A percentile compares a stretch with the other conserved stretches of the same genome.
phyloP scores from a whole-genome alignment of 2,888 invertebrate species.

The Euplagia quadripunctaria region DNA sequence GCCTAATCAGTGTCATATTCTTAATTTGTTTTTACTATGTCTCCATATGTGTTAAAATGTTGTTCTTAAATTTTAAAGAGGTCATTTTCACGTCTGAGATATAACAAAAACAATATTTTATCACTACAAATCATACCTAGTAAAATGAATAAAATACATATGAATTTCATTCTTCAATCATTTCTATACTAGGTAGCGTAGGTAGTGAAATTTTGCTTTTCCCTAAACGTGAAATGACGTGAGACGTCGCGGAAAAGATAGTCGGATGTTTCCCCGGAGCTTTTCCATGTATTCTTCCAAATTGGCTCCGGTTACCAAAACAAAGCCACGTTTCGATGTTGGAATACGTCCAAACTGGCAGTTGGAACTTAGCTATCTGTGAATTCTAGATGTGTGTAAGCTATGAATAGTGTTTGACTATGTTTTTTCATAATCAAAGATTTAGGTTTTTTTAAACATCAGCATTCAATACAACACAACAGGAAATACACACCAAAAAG shows the following conservation, averaged over 20 bases:
- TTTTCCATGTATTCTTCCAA: slow-evolving; percentile 23
- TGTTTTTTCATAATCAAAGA: background rate
- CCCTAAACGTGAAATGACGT: background rate
- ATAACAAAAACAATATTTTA: too few relatives aligned
- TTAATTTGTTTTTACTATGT: too few relatives aligned
- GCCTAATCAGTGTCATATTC: too few relatives aligned
- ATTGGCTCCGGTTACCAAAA: slow-evolving; percentile 51
- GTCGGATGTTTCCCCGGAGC: slow-evolving; percentile 15
- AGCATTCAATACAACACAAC: background rate
- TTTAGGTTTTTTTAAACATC: background rate
- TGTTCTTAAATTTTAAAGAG: too few relatives aligned
- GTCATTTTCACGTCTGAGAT: too few relatives aligned
- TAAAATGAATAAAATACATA: too few relatives aligned
- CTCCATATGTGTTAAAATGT: too few relatives aligned
- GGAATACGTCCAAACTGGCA: slow-evolving; percentile 49
- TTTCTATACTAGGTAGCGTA: too few relatives aligned
- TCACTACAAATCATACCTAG: too few relatives aligned
- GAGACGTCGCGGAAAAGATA: slow-evolving; percentile 24
- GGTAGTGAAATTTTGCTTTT: too few relatives aligned
- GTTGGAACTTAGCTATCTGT: slow-evolving; percentile 9
- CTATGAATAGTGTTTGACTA: background rate
- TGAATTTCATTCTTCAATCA: too few relatives aligned
- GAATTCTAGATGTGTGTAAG: slow-evolving; percentile 4
- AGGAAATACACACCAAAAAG: background rate
- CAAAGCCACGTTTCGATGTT: slow-evolving; percentile 44